Evolutionary conservation across 2,113 vertebrate genomes (phyloP), one percentile per base, ranked within the genome.

Genomic region (Nothobranchius furzeri): DNA sequence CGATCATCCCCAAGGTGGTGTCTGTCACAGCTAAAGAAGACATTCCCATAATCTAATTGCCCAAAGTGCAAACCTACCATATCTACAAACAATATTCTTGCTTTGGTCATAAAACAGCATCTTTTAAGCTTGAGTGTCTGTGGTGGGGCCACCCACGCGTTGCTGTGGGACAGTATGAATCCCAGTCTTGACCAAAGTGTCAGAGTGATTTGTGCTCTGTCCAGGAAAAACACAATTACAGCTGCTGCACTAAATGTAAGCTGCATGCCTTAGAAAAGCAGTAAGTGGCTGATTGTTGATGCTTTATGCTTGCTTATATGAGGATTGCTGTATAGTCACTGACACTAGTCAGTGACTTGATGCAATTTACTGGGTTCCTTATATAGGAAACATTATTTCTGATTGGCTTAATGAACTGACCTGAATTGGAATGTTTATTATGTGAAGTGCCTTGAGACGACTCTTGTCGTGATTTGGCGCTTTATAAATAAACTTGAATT

Each of bases 101-200:
- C n/a, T 56, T 50, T 2, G 47, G 54, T 70, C 35, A 9, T 59
- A 35, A 67, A 55, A 53, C 68, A 9, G 60, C 43, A 66, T n/a
- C 64, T 53, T 75, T 75, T 52, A 25, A 70, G 65, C 48, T 71
- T 45, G 48, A 46, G 11, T 46, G 43, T 46, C 43, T 30, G 30
- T 4, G 30, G 30, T 30, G 30, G 30, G 30, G 46, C 88, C 88
- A 90, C 87, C 83, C 87, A 90, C 20, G 15, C 57, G 37, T 82
- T 59, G 30, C 12, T 54, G 47, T 55, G 74, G 66, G 81, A 74
- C 62, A 61, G 7, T 49, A 54, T 54, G 64, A 70, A 63, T 70
- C 78, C 51, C 11, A 20, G 9, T 46, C 43, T 11, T 46, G 43
- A 46, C 9, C 43, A 46, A 10, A 46, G 42, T 20, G 17, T 50